Conservation (phyloP, 2,797 vertebrate species). For the Cephalopachus bancanus region DNA sequence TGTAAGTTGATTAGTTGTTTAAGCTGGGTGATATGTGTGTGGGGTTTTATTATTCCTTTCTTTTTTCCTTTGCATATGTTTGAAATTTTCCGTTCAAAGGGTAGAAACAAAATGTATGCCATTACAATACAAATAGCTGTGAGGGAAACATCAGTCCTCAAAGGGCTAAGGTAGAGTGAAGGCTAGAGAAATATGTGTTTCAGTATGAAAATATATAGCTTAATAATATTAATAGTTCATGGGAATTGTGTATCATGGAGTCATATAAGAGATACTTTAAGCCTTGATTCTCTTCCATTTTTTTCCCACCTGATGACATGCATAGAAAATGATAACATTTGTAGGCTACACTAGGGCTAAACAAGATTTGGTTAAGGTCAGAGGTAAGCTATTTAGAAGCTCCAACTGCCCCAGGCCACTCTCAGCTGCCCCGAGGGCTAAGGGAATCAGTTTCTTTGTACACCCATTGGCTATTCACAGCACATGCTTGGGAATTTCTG, state of each 20-base stretch:
- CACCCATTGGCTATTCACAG: neutral
- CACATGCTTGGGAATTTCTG: neutral
- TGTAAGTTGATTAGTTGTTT: constrained; percentile 13
- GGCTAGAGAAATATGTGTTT: constrained; percentile 42
- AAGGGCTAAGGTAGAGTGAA: neutral
- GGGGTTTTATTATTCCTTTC: neutral
- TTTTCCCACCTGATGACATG: neutral
- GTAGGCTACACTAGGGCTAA: neutral
- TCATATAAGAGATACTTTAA: constrained; percentile 15
- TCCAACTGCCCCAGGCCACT: neutral
- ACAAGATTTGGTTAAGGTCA: neutral
- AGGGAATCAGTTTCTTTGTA: neutral
- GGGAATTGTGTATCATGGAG: neutral
- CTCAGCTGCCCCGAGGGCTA: neutral
- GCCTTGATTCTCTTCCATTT: constrained; percentile 10
- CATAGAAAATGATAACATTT: neutral
- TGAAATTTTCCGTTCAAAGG: constrained; percentile 49
- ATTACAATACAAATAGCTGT: neutral
- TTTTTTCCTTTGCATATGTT: constrained; percentile 37
- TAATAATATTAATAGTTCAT: constrained; percentile 22
- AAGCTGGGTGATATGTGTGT: neutral
- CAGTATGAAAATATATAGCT: constrained; percentile 8
- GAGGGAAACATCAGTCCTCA: neutral
- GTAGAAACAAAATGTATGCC: neutral
- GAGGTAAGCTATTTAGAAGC: neutral